Percentiles rank a stretch among this genome's conserved stretches.
These are phyloP conservation scores for Tragelaphus buxtoni DNA, from an alignment of 2,113 vertebrate genomes.

Conservation along the genomic window DNA sequence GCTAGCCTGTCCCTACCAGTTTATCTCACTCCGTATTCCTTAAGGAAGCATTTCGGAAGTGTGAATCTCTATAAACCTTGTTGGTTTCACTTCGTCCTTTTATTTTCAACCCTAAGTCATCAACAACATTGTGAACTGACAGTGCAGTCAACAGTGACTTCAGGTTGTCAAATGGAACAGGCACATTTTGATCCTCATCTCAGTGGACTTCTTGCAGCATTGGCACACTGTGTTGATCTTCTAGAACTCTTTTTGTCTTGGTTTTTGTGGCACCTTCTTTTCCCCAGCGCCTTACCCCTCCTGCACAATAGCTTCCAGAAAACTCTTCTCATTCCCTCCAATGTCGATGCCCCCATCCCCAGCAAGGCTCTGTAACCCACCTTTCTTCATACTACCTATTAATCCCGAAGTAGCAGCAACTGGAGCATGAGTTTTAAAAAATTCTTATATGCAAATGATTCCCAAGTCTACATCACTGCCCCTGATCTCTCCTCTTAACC, in stretches of 20 bases:
- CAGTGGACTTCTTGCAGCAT: background rate
- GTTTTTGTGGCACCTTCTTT: background rate
- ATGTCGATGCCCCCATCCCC: background rate
- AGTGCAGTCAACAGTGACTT: background rate
- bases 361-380: background rate
- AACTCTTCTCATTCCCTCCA: background rate
- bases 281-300: background rate
- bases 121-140: background rate
- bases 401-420: background rate
- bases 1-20: background rate
- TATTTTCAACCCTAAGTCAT: background rate
- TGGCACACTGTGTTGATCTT: background rate
- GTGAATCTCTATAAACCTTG: background rate
- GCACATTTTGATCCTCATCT: background rate
- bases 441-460: background rate
- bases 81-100: background rate
- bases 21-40: background rate
- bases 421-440: background rate
- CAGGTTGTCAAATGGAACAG: background rate
- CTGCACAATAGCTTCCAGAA: background rate
- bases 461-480: background rate
- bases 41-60: background rate
- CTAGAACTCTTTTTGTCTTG: background rate
- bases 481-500: background rate
- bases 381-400: background rate